These are phyloP conservation scores for Stichopus chloronotus DNA, from an alignment of 35 echinoderm and acorn worm species.

Conservation along the genomic window DNA sequence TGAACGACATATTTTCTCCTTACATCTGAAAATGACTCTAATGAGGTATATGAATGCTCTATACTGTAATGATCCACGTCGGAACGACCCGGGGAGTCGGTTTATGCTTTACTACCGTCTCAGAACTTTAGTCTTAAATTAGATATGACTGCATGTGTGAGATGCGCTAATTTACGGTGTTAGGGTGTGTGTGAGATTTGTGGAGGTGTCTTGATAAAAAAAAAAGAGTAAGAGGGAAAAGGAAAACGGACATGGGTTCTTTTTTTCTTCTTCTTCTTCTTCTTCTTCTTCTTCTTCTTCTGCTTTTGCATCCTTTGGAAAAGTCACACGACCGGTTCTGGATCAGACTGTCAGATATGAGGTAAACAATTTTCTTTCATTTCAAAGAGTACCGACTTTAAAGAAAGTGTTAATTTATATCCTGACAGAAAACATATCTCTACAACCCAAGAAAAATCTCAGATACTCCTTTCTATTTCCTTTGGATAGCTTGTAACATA, in stretches of 20 bases:
- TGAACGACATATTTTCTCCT: too few relatives aligned
- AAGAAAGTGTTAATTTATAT: constrained; percentile 47
- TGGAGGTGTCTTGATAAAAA: constrained; percentile 38
- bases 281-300: background rate
- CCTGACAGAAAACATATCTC: constrained; percentile 4
- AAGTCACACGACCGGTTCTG: constrained; percentile 17
- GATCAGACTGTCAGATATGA: constrained; percentile 6
- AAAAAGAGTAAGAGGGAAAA: background rate
- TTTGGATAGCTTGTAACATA: constrained; percentile 11
- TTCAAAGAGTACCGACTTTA: constrained; percentile 32
- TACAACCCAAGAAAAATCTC: background rate
- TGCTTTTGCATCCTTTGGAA: background rate
- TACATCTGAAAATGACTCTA: too few relatives aligned
- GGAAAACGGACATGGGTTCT: background rate
- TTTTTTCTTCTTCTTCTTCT: background rate
- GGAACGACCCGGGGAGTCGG: too few relatives aligned
- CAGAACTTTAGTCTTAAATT: too few relatives aligned
- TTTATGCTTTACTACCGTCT: too few relatives aligned
- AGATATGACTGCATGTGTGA: too few relatives aligned
- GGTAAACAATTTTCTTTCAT: background rate
- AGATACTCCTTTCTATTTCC: background rate
- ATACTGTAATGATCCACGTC: too few relatives aligned
- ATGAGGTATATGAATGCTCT: too few relatives aligned
- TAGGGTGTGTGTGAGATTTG: background rate
- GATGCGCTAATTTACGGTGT: background rate